Evolutionary conservation across 2,113 vertebrate species (phyloP).

Genomic region (Zapus hudsonius): DNA sequence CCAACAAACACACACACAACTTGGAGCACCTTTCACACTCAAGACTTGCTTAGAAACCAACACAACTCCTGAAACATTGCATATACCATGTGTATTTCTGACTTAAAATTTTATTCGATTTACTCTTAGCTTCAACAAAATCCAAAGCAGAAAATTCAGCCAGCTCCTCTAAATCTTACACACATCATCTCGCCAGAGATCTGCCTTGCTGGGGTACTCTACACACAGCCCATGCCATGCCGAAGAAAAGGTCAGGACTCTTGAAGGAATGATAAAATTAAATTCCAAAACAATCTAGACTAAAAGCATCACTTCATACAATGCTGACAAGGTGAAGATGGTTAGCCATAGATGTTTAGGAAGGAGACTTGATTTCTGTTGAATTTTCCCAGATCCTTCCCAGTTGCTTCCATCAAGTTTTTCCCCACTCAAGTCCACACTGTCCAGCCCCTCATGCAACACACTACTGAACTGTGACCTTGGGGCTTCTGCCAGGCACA

Average conservation of each 20-base stretch:
- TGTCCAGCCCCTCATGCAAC: not conserved
- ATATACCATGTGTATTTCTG: not conserved
- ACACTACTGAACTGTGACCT: not conserved
- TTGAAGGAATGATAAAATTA: not conserved
- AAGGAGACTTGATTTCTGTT: not conserved
- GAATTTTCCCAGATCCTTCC: not conserved
- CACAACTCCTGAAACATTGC: not conserved
- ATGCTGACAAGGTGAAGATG: not conserved
- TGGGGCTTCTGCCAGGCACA: not conserved
- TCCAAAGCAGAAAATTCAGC: not conserved
- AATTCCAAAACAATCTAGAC: not conserved
- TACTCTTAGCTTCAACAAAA: not conserved
- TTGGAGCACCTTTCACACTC: not conserved
- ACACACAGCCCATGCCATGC: rapidly evolving
- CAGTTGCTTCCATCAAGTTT: not conserved
- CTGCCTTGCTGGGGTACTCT: too few species aligned
- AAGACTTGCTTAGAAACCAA: not conserved
- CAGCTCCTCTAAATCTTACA: not conserved
- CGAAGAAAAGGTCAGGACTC: not conserved
- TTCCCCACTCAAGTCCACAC: not conserved
- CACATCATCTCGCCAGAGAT: not conserved
- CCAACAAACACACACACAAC: not conserved
- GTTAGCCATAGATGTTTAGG: not conserved
- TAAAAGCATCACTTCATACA: not conserved
- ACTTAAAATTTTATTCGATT: not conserved